These are phyloP conservation scores for Styela plicata DNA, from an alignment of 23 tunicate species.

Conservation along the genomic window DNA sequence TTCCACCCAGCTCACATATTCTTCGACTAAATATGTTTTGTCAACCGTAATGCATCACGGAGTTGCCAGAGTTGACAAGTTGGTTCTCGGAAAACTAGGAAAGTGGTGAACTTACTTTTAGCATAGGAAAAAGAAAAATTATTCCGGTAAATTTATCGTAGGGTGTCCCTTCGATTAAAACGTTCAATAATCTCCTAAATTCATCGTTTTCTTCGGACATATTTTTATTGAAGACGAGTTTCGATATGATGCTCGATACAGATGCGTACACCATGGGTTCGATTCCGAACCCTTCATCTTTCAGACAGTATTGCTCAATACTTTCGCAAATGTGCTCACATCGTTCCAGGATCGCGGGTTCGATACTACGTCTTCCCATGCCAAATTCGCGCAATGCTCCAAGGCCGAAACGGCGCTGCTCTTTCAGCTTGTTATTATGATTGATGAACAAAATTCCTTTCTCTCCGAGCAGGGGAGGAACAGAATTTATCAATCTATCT, in stretches of 20 bases:
- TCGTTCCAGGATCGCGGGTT: conserved; percentile 23
- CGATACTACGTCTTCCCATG: conserved; percentile 52
- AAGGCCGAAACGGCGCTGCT: conserved; percentile 56
- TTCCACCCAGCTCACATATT: too few species aligned
- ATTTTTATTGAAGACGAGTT: conserved; percentile 28
- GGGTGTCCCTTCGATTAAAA: conserved; percentile 10
- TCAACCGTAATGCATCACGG: too few species aligned
- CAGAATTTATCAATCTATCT: conserved; percentile 29
- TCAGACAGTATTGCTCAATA: conserved; percentile 1
- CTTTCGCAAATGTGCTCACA: conserved; percentile 30
- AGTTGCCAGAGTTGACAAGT: too few species aligned
- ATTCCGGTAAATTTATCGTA: conserved; percentile 11
- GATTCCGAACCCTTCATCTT: conserved; percentile 18
- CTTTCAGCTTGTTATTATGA: conserved; percentile 32
- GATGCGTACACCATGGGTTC: conserved; percentile 21
- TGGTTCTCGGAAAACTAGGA: too few species aligned
- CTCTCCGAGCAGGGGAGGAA: conserved; percentile 30
- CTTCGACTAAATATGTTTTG: too few species aligned
- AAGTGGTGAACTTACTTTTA: background rate
- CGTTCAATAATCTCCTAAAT: background rate
- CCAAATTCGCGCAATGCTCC: conserved; percentile 54
- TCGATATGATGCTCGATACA: conserved; percentile 37
- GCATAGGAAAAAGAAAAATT: background rate
- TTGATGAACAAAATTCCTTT: conserved; percentile 28
- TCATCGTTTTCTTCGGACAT: conserved; percentile 26